Evolutionary conservation across 1,140 invertebrate genomes (phyloP).

Genomic region (Pogonognathellus flavescens): DNA sequence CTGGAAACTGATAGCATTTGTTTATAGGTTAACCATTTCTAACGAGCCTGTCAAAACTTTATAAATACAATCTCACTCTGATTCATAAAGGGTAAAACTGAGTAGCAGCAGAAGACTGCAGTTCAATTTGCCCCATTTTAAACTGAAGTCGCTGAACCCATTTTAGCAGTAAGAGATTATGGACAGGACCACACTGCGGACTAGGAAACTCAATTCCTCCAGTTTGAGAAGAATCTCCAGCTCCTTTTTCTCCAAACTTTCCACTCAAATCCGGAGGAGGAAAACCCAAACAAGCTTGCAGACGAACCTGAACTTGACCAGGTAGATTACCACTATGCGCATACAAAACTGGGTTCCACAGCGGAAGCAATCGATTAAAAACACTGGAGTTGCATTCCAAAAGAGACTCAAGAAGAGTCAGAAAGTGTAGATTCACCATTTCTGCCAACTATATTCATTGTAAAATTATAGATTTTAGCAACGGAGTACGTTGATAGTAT

Average conservation of each 20-base stretch:
- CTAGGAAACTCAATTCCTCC: slow-evolving; percentile 64
- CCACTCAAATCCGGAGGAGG: slow-evolving; percentile 71
- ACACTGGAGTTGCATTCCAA: slow-evolving; percentile 95
- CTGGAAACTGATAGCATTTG: too few species aligned
- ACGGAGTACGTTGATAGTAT: too few species aligned
- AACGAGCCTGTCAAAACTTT: too few species aligned
- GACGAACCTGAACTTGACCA: slow-evolving; percentile 87
- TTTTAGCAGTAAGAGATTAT: slow-evolving; percentile 75
- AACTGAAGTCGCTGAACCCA: slow-evolving; percentile 96
- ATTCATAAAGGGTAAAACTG: slow-evolving; percentile 86
- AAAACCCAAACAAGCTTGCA: slow-evolving; percentile 89
- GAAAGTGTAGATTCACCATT: slow-evolving; percentile 97
- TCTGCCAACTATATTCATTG: slow-evolving; percentile 84
- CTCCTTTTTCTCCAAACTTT: slow-evolving; percentile 45
- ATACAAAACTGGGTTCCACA: slow-evolving; percentile 92
- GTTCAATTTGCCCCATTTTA: slow-evolving; percentile 97
- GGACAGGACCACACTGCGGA: slow-evolving; percentile 62
- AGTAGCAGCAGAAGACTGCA: slow-evolving; percentile 92
- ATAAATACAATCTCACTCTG: too few species aligned
- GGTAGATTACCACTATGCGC: slow-evolving; percentile 91
- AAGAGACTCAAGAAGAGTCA: slow-evolving; percentile 94
- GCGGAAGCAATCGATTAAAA: slow-evolving; percentile 85
- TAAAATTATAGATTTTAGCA: too few species aligned
- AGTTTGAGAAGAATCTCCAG: not conserved
- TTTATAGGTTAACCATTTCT: too few species aligned